Evolutionary conservation across 2,113 vertebrate species (phyloP), one percentile per base, ranked within the genome.

Genomic region (Pygoscelis adeliae): DNA sequence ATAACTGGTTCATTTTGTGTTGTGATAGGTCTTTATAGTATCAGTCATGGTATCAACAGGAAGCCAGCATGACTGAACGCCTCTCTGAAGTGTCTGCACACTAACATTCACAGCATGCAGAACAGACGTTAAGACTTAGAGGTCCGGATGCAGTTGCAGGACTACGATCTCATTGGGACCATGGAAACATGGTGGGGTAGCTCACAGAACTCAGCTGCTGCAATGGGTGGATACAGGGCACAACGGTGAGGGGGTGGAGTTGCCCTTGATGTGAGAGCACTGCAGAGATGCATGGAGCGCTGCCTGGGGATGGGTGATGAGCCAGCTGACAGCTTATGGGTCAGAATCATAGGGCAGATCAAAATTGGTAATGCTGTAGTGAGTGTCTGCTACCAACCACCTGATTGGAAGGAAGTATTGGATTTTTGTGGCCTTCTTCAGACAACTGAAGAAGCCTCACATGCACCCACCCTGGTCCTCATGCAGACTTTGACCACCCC

Each of bases 81-180:
- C 46, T 66, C 26, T 65, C 63, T 53, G n/a, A 22, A 32, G 34
- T 6, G 55, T 29, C 52, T 18, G 20, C 11, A 47, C 22, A 3
- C 40, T 23, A 40, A 25, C 2, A 2, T 46, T 25, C 47, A 12
- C n/a, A 10, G 46, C 55, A 34, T 2, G 15, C 62, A 66, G 44
- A 69, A 42, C 17, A 18, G 25, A 40, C 6, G 6, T 2, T 1
- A 30, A 52, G 46, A 30, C 42, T 34, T 11, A 1, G 42, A 59
- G 19, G 40, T 13, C 69, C 27, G 20, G 36, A n/a, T 8, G 13
- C 21, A 38, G 26, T 0, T 47, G 38, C 23, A 73, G 34, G 61
- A 52, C 40, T 85, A 19, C 0, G 0, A 5, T 23, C 26, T 47
- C 29, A 13, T 2, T 12, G 10, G 19, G 23, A 42, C 10, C 42